Evolutionary conservation across 2,888 invertebrate species (phyloP), one percentile per base, ranked within the genome.

Genomic region (Temnothorax ravouxi): DNA sequence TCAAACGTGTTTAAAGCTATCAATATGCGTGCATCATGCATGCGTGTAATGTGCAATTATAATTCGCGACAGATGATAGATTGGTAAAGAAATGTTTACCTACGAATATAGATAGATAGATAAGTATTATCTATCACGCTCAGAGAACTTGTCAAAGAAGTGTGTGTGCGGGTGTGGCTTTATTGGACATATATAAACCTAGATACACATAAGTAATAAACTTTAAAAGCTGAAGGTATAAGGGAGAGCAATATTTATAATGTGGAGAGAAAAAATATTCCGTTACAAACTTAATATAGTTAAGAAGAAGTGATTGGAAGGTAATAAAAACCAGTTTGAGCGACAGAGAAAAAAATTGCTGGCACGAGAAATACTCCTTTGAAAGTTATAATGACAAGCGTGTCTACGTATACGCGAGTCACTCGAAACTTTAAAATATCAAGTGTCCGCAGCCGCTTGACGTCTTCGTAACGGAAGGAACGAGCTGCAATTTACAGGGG

Each of bases 381-480:
- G 13, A 21, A 81, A 54, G 81, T 81, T 81, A 52, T 64, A 81
- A 81, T 25, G 52, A 81, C 81, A 75, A 61, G 59, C 77, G 18
- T 81, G 41, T 54, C 56, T 69, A 38, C 18, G 47, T 54, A 21
- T 29, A 50, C 50, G 41, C 67, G 38, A 81, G 67, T 83, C 47
- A 72, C 64, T 75, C 59, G 71, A 52, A 83, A 84, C 84, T 84
- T 80, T 84, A 62, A 75, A 84, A 84, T 75, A 84, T 84, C 83
- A 83, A 84, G 66, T 75, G 75, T 75, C 84, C 75, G 56, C 41
- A 56, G 44, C 52, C 83, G 83, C 59, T 72, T 80, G 79, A 80
- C 52, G 15, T 79, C 79, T 79, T 56, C 47, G 71, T 84, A 62
- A 71, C 74, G 72, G 25, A 50, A 81, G 61, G 34, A 81, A 67